Conservation (phyloP, 2,797 vertebrate species). For the Gouania willdenowi region DNA sequence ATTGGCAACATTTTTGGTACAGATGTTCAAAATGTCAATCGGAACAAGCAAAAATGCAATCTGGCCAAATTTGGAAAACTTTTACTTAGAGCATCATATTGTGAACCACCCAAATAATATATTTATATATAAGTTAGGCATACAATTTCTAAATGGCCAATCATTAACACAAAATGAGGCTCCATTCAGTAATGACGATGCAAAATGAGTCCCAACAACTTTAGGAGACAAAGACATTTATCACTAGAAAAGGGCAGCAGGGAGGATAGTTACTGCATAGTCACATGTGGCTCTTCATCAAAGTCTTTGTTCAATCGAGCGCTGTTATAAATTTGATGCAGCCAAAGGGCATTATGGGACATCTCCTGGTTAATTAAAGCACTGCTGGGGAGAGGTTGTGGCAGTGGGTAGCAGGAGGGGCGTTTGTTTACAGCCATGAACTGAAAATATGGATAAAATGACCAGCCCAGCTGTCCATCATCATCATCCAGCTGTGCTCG, state of each 20-base stretch:
- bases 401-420: background rate
- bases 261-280: slow-evolving; percentile 22
- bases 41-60: too few species aligned
- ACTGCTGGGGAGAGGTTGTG: background rate
- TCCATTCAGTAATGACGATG: slow-evolving; percentile 5
- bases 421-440: slow-evolving; percentile 13
- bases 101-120: too few species aligned
- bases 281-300: slow-evolving; percentile 36
- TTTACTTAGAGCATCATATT: too few species aligned
- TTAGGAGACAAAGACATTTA: slow-evolving; percentile 4
- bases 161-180: too few species aligned
- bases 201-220: slow-evolving; percentile 8
- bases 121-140: too few species aligned
- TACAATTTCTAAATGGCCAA: too few species aligned
- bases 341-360: slow-evolving; percentile 15
- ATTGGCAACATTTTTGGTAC: too few species aligned
- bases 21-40: too few species aligned
- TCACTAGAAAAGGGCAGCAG: slow-evolving; percentile 45
- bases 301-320: slow-evolving; percentile 19
- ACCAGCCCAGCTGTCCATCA: slow-evolving; percentile 18
- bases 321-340: slow-evolving; percentile 6
- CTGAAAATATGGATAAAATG: slow-evolving; percentile 1
- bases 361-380: slow-evolving; percentile 35
- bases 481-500: slow-evolving; percentile 6
- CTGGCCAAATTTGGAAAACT: too few species aligned